Evolutionary conservation across 2,888 invertebrate genomes (phyloP).

Genomic region (Mesorhabditis belari): DNA sequence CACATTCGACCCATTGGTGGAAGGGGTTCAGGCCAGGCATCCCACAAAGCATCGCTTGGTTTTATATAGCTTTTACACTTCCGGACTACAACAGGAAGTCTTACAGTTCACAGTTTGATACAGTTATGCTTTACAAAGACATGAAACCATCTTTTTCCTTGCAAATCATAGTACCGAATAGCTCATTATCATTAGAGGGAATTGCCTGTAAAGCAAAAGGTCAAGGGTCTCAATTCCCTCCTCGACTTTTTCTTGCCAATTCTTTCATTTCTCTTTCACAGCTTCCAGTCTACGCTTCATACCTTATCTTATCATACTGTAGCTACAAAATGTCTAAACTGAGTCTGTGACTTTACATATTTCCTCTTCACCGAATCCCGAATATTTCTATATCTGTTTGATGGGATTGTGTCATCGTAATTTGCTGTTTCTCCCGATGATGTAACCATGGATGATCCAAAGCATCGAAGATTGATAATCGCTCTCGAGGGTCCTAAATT

Average conservation of each 20-base stretch:
- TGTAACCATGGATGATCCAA: conserved; percentile 90
- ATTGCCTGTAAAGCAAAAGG: too few relatives aligned
- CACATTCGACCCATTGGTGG: conserved; percentile 89
- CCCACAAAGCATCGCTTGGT: conserved; percentile 53
- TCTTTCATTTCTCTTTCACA: too few relatives aligned
- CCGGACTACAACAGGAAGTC: too few relatives aligned
- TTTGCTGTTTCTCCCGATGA: conserved; percentile 15
- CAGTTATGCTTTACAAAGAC: too few relatives aligned
- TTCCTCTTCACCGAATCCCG: conserved; percentile 75
- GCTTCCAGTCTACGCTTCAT: too few relatives aligned
- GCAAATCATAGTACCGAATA: too few relatives aligned
- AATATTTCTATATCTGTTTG: conserved; percentile 76
- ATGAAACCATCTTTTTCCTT: too few relatives aligned
- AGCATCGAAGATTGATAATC: conserved; percentile 97
- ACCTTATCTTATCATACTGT: too few relatives aligned
- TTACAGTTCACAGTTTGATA: too few relatives aligned
- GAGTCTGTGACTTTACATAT: conserved; percentile 56
- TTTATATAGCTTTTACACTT: not conserved
- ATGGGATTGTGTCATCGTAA: conserved; percentile 70
- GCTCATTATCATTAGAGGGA: too few relatives aligned
- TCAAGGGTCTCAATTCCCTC: too few relatives aligned
- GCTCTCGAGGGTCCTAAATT: conserved; percentile 77
- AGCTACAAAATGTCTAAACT: not conserved
- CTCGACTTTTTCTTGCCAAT: too few relatives aligned
- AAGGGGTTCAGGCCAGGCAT: conserved; percentile 64